Conservation (phyloP, 2,797 vertebrate species). For the Oryzias dopingdopingensis region DNA sequence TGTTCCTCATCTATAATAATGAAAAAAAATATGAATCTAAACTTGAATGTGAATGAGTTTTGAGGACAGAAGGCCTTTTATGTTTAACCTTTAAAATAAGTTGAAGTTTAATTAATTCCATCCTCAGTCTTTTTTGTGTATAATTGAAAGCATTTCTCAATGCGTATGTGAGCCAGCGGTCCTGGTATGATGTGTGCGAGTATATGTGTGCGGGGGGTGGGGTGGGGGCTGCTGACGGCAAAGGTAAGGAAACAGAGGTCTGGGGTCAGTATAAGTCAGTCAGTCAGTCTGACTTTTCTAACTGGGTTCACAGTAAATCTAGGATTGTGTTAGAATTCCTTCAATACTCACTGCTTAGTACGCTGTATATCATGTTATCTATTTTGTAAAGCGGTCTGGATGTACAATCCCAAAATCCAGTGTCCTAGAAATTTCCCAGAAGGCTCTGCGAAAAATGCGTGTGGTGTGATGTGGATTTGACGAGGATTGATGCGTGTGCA, state of each 20-base stretch:
- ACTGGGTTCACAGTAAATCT: no score
- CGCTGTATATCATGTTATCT: no score
- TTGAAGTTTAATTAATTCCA: slow-evolving; percentile 27
- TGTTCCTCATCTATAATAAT: neutral
- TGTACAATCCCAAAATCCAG: no score
- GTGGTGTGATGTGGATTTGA: no score
- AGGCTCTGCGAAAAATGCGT: no score
- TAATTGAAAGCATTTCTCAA: slow-evolving; percentile 40
- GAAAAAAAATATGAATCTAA: slow-evolving; percentile 1
- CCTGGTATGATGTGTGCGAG: slow-evolving; percentile 30
- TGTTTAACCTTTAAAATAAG: slow-evolving; percentile 45
- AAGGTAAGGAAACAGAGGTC: slow-evolving; percentile 55
- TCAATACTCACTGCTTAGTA: no score
- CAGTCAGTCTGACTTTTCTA: no score
- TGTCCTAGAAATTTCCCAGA: no score
- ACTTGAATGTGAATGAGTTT: slow-evolving; percentile 1
- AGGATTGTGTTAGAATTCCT: no score
- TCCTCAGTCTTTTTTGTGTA: slow-evolving; percentile 30
- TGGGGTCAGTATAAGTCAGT: slow-evolving; percentile 8
- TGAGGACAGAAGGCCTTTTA: slow-evolving; percentile 2
- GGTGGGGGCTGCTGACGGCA: slow-evolving; percentile 24
- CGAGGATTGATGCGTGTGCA: no score
- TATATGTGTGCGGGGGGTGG: no score
- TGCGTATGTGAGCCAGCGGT: slow-evolving; percentile 36
- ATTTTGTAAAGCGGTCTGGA: no score